These are phyloP conservation scores for Henicopernis longicauda DNA, from an alignment of 2,113 vertebrate genomes.

Conservation along the genomic window DNA sequence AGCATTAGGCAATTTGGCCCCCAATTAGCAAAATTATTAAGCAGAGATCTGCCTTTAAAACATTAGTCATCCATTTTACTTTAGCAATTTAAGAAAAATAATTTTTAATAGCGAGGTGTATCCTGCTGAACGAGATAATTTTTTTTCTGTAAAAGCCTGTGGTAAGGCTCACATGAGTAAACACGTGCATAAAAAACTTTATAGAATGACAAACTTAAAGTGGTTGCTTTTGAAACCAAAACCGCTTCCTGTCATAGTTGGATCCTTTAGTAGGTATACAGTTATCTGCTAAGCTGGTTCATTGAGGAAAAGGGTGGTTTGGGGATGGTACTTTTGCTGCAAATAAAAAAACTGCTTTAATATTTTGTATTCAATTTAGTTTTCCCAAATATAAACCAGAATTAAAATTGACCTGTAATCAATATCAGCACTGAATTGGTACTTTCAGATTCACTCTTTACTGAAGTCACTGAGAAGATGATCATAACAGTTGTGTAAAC, in stretches of 20 bases:
- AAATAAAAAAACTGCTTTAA: neutral
- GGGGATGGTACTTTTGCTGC: neutral
- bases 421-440: neutral
- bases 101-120: neutral
- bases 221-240: neutral
- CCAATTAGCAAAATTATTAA: neutral
- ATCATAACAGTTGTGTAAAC: neutral
- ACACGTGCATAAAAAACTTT: neutral
- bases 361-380: neutral
- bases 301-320: neutral
- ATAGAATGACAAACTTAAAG: neutral
- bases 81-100: neutral
- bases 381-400: neutral
- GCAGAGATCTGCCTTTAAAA: neutral
- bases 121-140: neutral
- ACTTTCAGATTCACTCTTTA: neutral
- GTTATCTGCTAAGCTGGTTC: neutral
- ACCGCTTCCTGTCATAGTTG: neutral
- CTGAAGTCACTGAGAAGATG: accelerated
- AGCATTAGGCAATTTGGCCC: neutral
- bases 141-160: neutral
- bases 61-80: neutral
- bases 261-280: accelerated
- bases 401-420: neutral
- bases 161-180: neutral